Base-by-base conservation (phyloP, 2,888 invertebrate genomes). In the Pristionchus exspectatus region DNA sequence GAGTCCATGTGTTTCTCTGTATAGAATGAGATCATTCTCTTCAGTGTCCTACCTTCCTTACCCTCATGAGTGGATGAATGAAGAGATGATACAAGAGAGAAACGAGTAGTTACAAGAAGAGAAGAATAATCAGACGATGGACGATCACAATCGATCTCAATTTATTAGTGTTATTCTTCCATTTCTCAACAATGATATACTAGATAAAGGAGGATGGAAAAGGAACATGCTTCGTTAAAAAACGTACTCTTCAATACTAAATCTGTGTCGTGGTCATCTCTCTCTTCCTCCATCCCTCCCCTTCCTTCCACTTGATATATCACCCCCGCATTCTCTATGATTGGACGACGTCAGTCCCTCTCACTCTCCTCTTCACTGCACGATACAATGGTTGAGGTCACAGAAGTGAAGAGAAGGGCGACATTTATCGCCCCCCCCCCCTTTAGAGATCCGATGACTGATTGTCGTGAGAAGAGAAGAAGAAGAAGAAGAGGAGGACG, bases 361-460 rank as follows among this genome's bases (percentile, higher is more conserved):
- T 59, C 69, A 4, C n/a, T 69, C 69, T n/a, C 69, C 38, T 59
- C 27, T 69, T 27, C 69, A 27, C n/a, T 69, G 69, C 69, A 69
- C 69, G 69, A 69, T 74, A 16, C 16, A 24, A 33, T 74, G 74
- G 38, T n/a, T 74, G 74, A 74, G 74, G 74, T 74, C 74, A 74
- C 33, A 74, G 14, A 38, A 33, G 38, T 12, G 38, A 33, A 74
- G 74, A 74, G 74, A n/a, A 33, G 74, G 38, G 74, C 69, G 74
- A 74, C 74, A 74, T 74, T 74, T 74, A 33, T 74, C 74, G 74
- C 74, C 74, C 74, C 74, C 69, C 30, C 74, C 74, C 74, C 74
- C 69, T 69, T 27, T 33, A 1, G 5, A 74, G 38, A 74, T 74
- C 74, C 33, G 38, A 74, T 74, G 74, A 74, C 74, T 38, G 74